These are phyloP conservation scores for Sicus ferrugineus DNA, from an alignment of 2,888 invertebrate genomes.

Conservation along the genomic window DNA sequence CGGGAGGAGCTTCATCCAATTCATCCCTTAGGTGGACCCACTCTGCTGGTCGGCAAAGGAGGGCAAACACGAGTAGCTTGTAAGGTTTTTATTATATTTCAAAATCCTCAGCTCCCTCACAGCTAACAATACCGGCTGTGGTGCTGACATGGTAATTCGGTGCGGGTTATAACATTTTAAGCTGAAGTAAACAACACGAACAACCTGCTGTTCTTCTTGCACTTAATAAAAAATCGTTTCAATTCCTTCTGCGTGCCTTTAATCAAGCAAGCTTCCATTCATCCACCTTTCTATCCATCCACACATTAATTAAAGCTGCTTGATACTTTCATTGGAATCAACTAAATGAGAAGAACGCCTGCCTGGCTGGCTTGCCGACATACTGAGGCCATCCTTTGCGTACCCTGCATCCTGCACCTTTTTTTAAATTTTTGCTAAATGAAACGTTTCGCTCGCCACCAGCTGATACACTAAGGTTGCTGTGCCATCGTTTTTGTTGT, in stretches of 20 bases:
- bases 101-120: not conserved
- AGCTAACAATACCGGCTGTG: not conserved
- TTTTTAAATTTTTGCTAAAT: not conserved
- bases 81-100: too few species aligned
- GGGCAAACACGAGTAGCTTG: too few species aligned
- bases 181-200: conserved; percentile 2
- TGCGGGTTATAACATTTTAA: not conserved
- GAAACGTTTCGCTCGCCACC: not conserved
- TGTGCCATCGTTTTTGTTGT: not conserved
- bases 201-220: not conserved
- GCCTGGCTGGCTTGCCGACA: not conserved
- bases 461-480: not conserved
- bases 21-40: too few species aligned
- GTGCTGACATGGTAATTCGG: too few species aligned
- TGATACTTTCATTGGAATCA: not conserved
- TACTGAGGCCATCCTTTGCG: not conserved
- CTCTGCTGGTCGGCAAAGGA: too few species aligned
- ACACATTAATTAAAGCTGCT: not conserved
- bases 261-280: not conserved
- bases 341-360: conserved; percentile 12
- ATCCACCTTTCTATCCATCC: not conserved
- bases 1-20: too few species aligned
- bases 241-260: not conserved
- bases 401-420: not conserved
- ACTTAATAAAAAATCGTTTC: not conserved